Evolutionary conservation across 2,113 vertebrate species (phyloP).

Genomic region (Calonectris borealis): DNA sequence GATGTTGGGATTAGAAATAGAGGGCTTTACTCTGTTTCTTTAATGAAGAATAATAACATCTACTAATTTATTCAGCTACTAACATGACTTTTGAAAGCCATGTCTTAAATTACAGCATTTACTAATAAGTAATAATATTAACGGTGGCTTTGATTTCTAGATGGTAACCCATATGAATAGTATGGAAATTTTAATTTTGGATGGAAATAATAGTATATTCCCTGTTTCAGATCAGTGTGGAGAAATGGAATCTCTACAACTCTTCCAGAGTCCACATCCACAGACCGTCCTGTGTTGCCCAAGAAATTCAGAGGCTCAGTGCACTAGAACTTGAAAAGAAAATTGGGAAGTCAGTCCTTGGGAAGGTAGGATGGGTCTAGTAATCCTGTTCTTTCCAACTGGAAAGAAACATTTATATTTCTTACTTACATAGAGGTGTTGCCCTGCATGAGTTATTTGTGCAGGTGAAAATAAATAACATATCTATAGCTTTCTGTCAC

Average conservation of each 20-base stretch:
- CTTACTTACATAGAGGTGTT: not conserved
- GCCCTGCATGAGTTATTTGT: not conserved
- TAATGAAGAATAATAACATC: not conserved
- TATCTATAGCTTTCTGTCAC: not conserved
- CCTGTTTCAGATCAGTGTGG: constrained; percentile 83
- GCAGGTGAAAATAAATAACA: not conserved
- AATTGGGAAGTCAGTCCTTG: constrained; percentile 92
- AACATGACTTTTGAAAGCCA: not conserved
- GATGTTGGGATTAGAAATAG: not conserved
- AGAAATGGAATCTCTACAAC: constrained; percentile 93
- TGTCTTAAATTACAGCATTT: not conserved
- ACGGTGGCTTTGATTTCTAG: not conserved
- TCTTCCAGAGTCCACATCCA: constrained; percentile 88
- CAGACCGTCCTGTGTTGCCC: constrained; percentile 87
- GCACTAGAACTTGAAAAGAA: constrained; percentile 85
- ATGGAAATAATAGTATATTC: not conserved
- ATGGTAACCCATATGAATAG: not conserved
- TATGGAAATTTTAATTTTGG: not conserved
- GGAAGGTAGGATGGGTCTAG: constrained; percentile 81
- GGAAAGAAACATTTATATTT: not conserved
- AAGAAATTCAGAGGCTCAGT: constrained; percentile 90
- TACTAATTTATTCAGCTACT: not conserved
- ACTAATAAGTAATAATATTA: not conserved
- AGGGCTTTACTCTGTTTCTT: not conserved
- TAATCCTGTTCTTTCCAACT: not conserved